Evolutionary conservation across 1,140 invertebrate genomes (phyloP), one percentile per base, ranked within the genome.

Genomic region (Neomicropteryx cornuta): DNA sequence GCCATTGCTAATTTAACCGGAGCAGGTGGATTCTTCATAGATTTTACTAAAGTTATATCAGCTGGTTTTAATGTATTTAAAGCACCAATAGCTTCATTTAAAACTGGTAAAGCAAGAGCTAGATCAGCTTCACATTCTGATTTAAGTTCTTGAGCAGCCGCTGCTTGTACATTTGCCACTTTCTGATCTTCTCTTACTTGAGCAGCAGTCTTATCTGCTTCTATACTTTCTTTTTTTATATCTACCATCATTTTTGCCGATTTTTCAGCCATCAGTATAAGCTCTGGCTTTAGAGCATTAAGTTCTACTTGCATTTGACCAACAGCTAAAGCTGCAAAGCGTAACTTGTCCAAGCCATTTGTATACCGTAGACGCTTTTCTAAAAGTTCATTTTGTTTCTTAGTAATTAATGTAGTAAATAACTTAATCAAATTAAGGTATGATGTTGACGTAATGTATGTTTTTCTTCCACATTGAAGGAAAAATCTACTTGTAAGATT

Each of bases 21-120:
- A 24, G 81, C 77, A 5, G 95, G 95, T 6, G 95, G 95, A 70
- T 94, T 95, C 68, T 94, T 95, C 94, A 98, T 97, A 0, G 92
- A 84, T 64, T 97, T 97, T 0, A 98, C 87, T 24, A 94, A 66
- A 10, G 88, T 89, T 40, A 98, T 96, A 61, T 99, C 94, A 13
- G 77, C 72, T 13, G 91, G 91, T 60, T 96, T 97, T 3, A 97
- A 67, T 1, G 90, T 96, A 57, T 97, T 86, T 5, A 98, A 63
- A 13, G 95, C 92, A 27, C 72, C 74, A 39, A 81, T 67, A 2
- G 81, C 81, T 43, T 83, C 85, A 55, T 94, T 83, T 10, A 96
- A 66, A 39, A 89, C 80, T 2, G 92, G 92, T 46, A 95, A 76
- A 14, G 89, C 91, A 47, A 87, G 72, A 5, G 88, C 87, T 41